Evolutionary conservation across 64 coral and sea anemone genomes (phyloP).

Genomic region (Pocillopora damicornis): DNA sequence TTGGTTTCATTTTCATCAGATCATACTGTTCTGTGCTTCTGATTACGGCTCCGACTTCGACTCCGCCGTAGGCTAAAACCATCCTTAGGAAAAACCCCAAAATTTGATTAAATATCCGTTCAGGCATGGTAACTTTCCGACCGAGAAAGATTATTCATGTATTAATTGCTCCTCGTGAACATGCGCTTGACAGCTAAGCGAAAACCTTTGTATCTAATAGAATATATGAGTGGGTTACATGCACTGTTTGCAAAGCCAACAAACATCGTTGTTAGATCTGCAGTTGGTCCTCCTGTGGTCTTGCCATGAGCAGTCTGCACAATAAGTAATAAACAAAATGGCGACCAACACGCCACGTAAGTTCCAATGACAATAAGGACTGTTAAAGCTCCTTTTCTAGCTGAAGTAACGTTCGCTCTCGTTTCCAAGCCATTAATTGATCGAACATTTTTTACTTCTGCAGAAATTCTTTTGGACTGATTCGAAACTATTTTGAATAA

Average conservation of each 20-base stretch:
- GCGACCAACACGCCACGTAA: conserved; percentile 68
- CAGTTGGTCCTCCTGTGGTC: conserved; percentile 21
- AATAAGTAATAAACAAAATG: conserved; percentile 67
- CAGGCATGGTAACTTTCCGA: no score
- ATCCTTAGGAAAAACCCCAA: no score
- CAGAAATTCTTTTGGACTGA: conserved; percentile 39
- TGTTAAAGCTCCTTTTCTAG: conserved; percentile 51
- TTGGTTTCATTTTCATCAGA: no score
- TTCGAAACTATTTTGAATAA: conserved; percentile 21
- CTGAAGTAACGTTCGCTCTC: not conserved
- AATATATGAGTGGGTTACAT: conserved; percentile 77
- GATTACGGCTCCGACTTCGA: no score
- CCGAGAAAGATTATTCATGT: not conserved
- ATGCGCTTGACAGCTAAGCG: conserved; percentile 19
- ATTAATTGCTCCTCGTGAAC: conserved; percentile 14
- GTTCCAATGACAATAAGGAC: conserved; percentile 41
- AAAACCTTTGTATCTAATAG: conserved; percentile 63
- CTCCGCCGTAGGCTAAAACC: no score
- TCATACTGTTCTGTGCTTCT: no score
- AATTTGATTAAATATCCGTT: no score
- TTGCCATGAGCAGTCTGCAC: conserved; percentile 42
- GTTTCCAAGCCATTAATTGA: not conserved
- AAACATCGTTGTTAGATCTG: conserved; percentile 59
- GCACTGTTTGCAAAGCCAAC: conserved; percentile 75
- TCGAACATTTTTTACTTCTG: conserved; percentile 2